A percentile compares a stretch with the other conserved stretches of the same genome.
These are phyloP conservation scores for Spizaetus ornatus DNA, from an alignment of 2,113 vertebrate genomes.

Conservation along the genomic window DNA sequence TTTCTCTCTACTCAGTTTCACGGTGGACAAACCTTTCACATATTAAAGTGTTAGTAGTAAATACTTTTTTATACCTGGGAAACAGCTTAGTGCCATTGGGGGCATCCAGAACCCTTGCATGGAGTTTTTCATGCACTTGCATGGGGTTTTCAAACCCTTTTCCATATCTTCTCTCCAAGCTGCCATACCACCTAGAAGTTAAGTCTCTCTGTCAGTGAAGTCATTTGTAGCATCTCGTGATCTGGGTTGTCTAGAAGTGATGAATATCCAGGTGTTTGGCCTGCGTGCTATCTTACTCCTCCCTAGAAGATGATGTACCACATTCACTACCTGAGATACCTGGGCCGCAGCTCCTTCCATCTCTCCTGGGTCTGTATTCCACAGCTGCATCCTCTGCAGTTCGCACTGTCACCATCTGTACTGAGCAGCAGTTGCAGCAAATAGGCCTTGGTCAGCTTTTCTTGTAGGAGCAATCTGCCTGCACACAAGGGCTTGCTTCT, in stretches of 20 bases:
- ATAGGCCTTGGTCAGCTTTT: background rate
- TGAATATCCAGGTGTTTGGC: background rate
- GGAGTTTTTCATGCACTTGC: too few species aligned
- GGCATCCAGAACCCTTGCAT: background rate
- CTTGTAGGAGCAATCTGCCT: background rate
- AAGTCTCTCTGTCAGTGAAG: background rate
- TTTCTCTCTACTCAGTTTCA: background rate
- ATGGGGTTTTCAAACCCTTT: too few species aligned
- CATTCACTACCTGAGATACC: background rate
- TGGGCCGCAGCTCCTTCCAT: background rate
- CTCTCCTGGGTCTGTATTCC: background rate
- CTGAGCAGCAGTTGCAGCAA: background rate
- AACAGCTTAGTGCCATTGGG: background rate
- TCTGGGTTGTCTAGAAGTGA: background rate
- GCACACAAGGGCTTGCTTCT: background rate
- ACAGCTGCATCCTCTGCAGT: background rate
- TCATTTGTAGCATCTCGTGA: background rate
- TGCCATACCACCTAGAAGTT: background rate
- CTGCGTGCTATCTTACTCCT: background rate
- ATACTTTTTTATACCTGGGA: background rate
- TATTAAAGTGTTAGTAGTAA: background rate
- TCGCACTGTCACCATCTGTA: background rate
- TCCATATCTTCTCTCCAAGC: background rate
- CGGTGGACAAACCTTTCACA: background rate
- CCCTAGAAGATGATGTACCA: background rate